phyloP scores from a whole-genome alignment of 2,113 vertebrate species.

The Theristicus caerulescens region DNA sequence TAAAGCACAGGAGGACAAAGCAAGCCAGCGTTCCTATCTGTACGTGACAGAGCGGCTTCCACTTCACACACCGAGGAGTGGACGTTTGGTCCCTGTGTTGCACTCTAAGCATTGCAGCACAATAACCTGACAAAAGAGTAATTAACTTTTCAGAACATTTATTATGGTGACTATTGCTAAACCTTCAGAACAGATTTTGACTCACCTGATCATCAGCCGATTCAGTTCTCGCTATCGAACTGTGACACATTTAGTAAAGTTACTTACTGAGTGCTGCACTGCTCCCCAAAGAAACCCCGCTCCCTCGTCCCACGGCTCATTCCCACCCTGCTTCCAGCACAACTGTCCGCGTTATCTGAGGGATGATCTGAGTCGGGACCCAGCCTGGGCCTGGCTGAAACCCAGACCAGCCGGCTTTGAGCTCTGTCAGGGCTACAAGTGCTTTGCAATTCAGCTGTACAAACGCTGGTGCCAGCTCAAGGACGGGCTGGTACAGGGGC shows the following conservation, averaged over 20 bases:
- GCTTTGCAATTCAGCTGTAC: neutral
- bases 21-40: rapidly evolving
- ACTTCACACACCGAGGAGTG: rapidly evolving
- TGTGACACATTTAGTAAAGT: neutral
- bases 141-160: neutral
- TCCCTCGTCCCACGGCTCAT: neutral
- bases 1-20: rapidly evolving
- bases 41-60: neutral
- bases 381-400: neutral
- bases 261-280: neutral
- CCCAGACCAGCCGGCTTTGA: neutral
- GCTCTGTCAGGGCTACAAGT: neutral
- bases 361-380: rapidly evolving
- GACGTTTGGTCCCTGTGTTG: too few relatives aligned
- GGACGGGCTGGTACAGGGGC: neutral
- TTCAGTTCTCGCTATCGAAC: rapidly evolving
- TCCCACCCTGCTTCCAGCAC: neutral
- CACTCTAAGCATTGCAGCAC: too few relatives aligned
- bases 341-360: rapidly evolving
- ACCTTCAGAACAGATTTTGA: neutral
- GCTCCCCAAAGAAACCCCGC: neutral
- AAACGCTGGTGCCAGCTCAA: neutral
- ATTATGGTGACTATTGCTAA: neutral
- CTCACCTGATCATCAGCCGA: neutral
- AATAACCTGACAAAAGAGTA: rapidly evolving